These are phyloP conservation scores for Tipula helvola DNA, from an alignment of 2,888 invertebrate species.

Conservation along the genomic window DNA sequence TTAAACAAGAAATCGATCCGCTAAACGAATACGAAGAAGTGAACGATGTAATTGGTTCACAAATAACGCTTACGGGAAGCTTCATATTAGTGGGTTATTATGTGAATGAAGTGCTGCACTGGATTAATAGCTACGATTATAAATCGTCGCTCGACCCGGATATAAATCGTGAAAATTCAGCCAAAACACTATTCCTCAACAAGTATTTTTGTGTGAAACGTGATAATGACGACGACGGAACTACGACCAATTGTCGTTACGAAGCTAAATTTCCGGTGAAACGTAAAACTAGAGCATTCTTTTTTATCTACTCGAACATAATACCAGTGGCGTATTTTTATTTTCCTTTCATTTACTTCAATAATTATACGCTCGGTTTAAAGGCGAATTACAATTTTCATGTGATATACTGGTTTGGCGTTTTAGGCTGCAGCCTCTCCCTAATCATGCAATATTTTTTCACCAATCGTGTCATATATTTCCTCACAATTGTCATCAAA, in stretches of 20 bases:
- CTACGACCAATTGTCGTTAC: background rate
- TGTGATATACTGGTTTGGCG: background rate
- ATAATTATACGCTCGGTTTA: background rate
- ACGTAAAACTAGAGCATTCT: background rate
- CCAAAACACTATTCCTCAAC: background rate
- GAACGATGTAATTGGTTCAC: background rate
- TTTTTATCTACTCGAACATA: background rate
- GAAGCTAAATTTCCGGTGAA: background rate
- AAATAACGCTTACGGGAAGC: background rate
- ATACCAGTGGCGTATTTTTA: background rate
- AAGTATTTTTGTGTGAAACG: background rate
- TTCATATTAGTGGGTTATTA: background rate
- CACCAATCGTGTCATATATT: background rate
- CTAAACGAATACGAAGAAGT: background rate
- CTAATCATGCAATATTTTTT: background rate
- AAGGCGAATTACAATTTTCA: background rate
- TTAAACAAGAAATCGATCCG: background rate
- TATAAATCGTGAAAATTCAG: background rate
- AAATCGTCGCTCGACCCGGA: background rate
- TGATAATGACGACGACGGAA: background rate
- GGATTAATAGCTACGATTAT: background rate
- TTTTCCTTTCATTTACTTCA: background rate
- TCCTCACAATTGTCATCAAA: background rate
- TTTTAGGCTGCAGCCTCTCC: background rate
- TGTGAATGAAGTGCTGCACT: background rate